phyloP scores from a whole-genome alignment of 2,113 vertebrate species.

The Natator depressus region DNA sequence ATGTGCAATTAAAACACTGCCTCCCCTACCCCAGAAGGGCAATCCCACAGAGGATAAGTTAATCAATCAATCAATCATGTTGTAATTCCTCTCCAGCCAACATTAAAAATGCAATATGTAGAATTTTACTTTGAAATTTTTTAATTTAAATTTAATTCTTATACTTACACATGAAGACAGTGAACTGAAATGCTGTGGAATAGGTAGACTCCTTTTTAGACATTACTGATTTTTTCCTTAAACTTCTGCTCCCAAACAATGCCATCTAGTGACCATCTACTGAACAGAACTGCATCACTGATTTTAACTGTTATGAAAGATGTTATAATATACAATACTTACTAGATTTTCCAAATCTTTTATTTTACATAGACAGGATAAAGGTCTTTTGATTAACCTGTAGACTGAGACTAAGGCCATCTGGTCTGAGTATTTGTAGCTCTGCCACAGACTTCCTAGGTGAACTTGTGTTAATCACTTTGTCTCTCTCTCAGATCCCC shows the following conservation, averaged over 20 bases:
- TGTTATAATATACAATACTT: accelerated
- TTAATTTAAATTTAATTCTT: background rate
- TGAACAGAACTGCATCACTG: background rate
- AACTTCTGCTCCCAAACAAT: slow-evolving; percentile 61
- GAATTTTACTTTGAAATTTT: accelerated
- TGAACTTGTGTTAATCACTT: background rate
- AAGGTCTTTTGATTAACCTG: background rate
- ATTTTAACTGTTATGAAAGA: background rate
- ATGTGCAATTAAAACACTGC: background rate
- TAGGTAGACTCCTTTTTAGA: background rate
- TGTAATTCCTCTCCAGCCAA: too few relatives aligned
- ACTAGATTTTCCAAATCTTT: background rate
- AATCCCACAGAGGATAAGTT: background rate
- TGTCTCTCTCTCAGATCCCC: background rate
- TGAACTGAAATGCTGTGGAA: background rate
- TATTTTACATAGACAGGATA: background rate
- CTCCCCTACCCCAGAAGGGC: too few relatives aligned
- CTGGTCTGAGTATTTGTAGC: background rate
- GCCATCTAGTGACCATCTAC: slow-evolving; percentile 70
- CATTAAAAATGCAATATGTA: background rate
- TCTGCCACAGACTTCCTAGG: background rate
- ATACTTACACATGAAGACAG: background rate
- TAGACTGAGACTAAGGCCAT: background rate
- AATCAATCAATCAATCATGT: too few relatives aligned
- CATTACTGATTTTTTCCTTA: background rate